Base-by-base conservation (phyloP, 2,888 invertebrate genomes). In the Xiphydria camelus region DNA sequence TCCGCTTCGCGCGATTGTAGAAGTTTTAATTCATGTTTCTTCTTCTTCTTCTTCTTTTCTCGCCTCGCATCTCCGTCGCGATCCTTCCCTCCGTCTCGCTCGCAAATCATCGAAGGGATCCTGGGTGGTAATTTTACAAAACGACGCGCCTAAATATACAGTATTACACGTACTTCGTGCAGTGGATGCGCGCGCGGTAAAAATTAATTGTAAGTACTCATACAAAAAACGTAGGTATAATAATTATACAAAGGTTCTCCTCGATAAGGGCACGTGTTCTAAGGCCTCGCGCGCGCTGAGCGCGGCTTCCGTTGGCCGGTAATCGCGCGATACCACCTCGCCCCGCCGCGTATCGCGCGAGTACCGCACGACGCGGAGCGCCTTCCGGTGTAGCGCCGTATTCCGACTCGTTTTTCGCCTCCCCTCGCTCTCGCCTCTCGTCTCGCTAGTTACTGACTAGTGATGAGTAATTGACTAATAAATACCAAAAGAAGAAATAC, bases 381-480 rank as follows among this genome's bases (percentile, higher is more conserved):
- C n/a, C n/a, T n/a, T n/a, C n/a, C n/a, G n/a, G n/a, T n/a, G n/a
- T n/a, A n/a, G n/a, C n/a, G n/a, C n/a, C n/a, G n/a, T n/a, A n/a
- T n/a, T n/a, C n/a, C n/a, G n/a, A n/a, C n/a, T 4, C 6, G 14
- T 29, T 10, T 29, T 10, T 12, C 12, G 29, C 7, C 14, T 29
- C 7, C 2, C 32, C 9, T 21, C 41, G 33, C 10, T 12, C 44
- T 19, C 12, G 18, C 33, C 32, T 41, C 10, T 42, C 26, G 18
- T 20, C 19, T 42, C 26, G 7, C 53, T 46, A 25, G 36, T 46
- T 53, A 59, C 51, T 61, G 57, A 62, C 61, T 61, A 60, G 57
- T 49, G 49, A 55, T 57, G 50, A 14, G 14, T 31, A 61, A 62
- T 62, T 57, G 56, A 61, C 57, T 61, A 64, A 66, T 59, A 59